phyloP scores from a whole-genome alignment of 1,140 invertebrate genomes.

The Aphis gossypii region DNA sequence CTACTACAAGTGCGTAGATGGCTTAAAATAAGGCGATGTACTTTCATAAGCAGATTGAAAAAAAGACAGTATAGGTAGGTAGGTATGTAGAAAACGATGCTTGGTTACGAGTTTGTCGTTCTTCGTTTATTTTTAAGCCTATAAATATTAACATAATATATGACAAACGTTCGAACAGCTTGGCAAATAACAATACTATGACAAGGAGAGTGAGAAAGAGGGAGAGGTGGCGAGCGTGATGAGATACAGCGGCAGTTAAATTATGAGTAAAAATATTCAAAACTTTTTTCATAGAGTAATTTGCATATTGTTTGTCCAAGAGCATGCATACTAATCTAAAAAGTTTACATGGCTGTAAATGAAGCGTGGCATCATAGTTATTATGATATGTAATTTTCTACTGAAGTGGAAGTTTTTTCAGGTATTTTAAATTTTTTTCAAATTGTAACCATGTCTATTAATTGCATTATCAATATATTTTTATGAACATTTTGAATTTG shows the following conservation, averaged over 20 bases:
- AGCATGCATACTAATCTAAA: conserved; percentile 37
- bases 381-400: background rate
- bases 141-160: conserved; percentile 43
- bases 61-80: background rate
- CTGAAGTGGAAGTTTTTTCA: background rate
- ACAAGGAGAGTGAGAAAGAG: background rate
- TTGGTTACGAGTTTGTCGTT: conserved; percentile 18
- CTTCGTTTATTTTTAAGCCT: conserved; percentile 11
- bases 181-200: conserved; percentile 3
- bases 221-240: background rate
- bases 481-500: background rate
- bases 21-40: background rate
- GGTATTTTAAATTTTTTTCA: background rate
- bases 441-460: background rate
- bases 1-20: background rate
- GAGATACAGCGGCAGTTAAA: conserved; percentile 25
- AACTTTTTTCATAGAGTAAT: conserved; percentile 32
- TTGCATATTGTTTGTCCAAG: conserved; percentile 45
- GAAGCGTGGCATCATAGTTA: background rate
- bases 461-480: background rate
- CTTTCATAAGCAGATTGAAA: background rate
- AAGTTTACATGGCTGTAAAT: conserved; percentile 18
- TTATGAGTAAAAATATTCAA: conserved; percentile 37
- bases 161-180: background rate
- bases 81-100: background rate